Conservation (phyloP, 2,797 vertebrate species). For the Toxotes lorentzi region DNA sequence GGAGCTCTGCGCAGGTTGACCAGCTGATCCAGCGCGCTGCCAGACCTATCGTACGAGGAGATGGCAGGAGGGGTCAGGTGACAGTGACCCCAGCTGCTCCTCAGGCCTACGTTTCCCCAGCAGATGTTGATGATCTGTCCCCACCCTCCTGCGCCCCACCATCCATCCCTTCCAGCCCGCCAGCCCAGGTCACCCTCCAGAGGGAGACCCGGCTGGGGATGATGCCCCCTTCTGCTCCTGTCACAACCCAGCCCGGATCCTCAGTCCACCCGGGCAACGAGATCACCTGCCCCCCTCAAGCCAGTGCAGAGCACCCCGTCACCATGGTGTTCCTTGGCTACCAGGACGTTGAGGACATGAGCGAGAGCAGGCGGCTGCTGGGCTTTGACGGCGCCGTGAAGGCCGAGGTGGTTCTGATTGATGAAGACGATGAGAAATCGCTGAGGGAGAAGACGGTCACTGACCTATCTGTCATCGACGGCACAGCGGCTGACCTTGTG, state of each 20-base stretch:
- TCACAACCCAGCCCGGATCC: conserved; percentile 74
- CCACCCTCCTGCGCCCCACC: conserved; percentile 79
- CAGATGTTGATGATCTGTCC: conserved; percentile 83
- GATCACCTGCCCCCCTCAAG: conserved; percentile 73
- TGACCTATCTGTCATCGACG: conserved; percentile 92
- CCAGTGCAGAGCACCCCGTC: conserved; percentile 90
- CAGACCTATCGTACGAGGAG: conserved; percentile 83
- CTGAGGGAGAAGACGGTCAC: conserved; percentile 97
- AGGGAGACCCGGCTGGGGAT: conserved; percentile 92
- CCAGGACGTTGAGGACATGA: conserved; percentile 93
- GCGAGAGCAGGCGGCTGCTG: conserved; percentile 94
- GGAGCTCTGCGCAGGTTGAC: conserved; percentile 93
- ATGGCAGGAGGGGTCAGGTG: conserved; percentile 77
- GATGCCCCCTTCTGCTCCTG: conserved; percentile 84
- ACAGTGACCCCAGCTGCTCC: conserved; percentile 78
- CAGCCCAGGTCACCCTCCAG: conserved; percentile 90
- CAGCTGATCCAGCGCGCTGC: conserved; percentile 92
- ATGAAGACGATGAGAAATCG: conserved; percentile 96
- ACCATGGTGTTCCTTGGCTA: conserved; percentile 99
- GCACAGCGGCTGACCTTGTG: conserved; percentile 95
- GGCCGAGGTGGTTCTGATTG: conserved; percentile 96
- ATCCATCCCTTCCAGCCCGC: conserved; percentile 81
- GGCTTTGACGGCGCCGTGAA: conserved; percentile 96
- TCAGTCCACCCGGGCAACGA: conserved; percentile 72
- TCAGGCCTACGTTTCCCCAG: conserved; percentile 67